Evolutionary conservation across 2,888 invertebrate genomes (phyloP), one percentile per base, ranked within the genome.

Genomic region (Diadegma fenestrale): DNA sequence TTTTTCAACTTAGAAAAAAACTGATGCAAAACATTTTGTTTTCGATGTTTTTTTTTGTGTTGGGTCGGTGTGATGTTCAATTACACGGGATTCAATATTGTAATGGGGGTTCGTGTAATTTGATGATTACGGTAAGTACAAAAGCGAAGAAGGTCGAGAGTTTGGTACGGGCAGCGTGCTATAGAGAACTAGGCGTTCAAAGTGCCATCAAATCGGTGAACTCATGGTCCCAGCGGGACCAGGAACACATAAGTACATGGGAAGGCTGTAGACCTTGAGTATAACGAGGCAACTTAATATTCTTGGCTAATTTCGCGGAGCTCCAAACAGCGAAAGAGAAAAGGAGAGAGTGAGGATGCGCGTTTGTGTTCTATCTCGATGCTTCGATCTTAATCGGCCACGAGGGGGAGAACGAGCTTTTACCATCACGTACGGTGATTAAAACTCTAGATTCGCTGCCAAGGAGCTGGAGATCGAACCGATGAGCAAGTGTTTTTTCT

Each of bases 261-360:
- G 58, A n/a, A 68, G 48, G 86, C 80, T 76, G 80, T 76, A 48
- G 80, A 75, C 80, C 82, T 82, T 78, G 84, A 66, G 85, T 85
- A 86, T 86, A 80, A 87, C 82, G 77, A 72, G 77, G 77, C 82
- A 87, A 89, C 88, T 90, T 91, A 91, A 91, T 91, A 17, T 89
- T 88, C 84, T 86, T 88, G 86, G 89, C 89, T 91, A 91, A 91
- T 91, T 88, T 87, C 72, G 48, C 68, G 83, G 22, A 68, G 43
- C 37, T 17, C 22, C 14, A 26, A 45, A 68, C 14, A 43, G 14
- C 6, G 14, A 68, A 45, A 45, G 72, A 48, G 73, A 37, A 72
- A 68, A 43, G n/a, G 19, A 43, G 69, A 54, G 19, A 66, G 72
- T 17, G 19, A n/a, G 58, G 12, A 30, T 30, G 41, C 7, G 19